Conservation (phyloP, 1,140 invertebrate genomes). For the Maniola jurtina region DNA sequence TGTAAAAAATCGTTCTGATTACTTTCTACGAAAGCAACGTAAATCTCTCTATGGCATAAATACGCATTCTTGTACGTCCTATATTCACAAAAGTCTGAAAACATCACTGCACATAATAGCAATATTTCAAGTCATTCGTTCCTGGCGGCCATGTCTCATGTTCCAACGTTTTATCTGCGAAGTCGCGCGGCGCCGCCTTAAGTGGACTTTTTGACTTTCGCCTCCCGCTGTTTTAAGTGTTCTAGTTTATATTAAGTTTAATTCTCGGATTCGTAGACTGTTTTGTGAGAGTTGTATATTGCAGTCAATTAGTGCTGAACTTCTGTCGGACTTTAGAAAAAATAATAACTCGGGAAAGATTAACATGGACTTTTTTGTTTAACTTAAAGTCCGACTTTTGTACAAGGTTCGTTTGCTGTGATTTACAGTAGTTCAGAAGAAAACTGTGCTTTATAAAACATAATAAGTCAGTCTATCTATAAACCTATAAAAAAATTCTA, state of each 20-base stretch:
- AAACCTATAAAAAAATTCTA: no score
- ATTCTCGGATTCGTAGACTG: conserved; percentile 27
- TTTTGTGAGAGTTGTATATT: conserved; percentile 8
- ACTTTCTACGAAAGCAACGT: no score
- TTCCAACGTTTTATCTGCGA: conserved; percentile 50
- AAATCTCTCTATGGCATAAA: background rate
- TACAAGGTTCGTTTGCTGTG: background rate
- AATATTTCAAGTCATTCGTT: conserved; percentile 57
- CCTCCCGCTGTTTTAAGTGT: conserved; percentile 44
- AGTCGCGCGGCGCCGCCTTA: conserved; percentile 59
- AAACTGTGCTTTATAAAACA: no score
- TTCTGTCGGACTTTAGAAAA: conserved; percentile 3
- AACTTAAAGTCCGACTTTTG: background rate
- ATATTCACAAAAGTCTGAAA: conserved; percentile 22
- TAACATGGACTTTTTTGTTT: background rate
- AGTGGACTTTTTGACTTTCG: conserved; percentile 64
- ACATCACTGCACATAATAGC: conserved; percentile 43
- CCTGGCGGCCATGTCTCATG: conserved; percentile 54
- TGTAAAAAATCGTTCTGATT: no score
- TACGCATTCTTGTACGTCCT: conserved; percentile 18
- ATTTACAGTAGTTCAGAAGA: no score
- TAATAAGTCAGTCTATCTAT: no score
- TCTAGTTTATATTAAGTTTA: conserved; percentile 39
- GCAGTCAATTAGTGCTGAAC: conserved; percentile 4
- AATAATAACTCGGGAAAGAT: background rate